Evolutionary conservation across 2,797 vertebrate species (phyloP).

Genomic region (Cyprinella venusta): DNA sequence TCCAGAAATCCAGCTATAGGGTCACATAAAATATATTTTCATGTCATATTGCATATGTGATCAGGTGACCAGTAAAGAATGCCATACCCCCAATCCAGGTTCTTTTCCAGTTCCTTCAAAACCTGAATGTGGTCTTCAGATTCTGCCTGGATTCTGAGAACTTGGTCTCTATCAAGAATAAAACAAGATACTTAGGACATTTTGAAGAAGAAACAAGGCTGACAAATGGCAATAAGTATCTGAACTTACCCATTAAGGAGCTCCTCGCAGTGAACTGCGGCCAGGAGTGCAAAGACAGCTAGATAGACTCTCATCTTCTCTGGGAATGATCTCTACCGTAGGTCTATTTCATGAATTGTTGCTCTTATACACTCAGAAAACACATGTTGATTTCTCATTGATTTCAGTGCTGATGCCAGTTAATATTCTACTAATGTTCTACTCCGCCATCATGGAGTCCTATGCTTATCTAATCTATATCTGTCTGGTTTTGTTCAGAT

Average conservation of each 20-base stretch:
- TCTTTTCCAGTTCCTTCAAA: slow-evolving; percentile 68
- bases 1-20: slow-evolving; percentile 87
- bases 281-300: slow-evolving; percentile 66
- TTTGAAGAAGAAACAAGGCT: neutral
- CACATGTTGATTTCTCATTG: slow-evolving; percentile 70
- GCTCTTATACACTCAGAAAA: slow-evolving; percentile 39
- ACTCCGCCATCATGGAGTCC: no score
- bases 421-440: slow-evolving; percentile 6
- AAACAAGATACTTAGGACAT: neutral
- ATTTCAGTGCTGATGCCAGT: slow-evolving; percentile 29
- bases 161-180: slow-evolving; percentile 70
- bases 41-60: neutral
- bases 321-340: neutral
- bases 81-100: slow-evolving; percentile 63
- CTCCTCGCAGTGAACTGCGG: slow-evolving; percentile 62
- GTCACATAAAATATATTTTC: neutral
- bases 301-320: slow-evolving; percentile 67
- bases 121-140: slow-evolving; percentile 69
- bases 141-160: slow-evolving; percentile 71
- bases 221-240: neutral
- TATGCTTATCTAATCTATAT: no score
- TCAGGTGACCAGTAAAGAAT: neutral
- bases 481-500: no score
- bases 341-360: neutral
- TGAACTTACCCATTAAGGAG: slow-evolving; percentile 71